phyloP scores from a whole-genome alignment of 2,888 invertebrate species.

The Dasypogon diadema region DNA sequence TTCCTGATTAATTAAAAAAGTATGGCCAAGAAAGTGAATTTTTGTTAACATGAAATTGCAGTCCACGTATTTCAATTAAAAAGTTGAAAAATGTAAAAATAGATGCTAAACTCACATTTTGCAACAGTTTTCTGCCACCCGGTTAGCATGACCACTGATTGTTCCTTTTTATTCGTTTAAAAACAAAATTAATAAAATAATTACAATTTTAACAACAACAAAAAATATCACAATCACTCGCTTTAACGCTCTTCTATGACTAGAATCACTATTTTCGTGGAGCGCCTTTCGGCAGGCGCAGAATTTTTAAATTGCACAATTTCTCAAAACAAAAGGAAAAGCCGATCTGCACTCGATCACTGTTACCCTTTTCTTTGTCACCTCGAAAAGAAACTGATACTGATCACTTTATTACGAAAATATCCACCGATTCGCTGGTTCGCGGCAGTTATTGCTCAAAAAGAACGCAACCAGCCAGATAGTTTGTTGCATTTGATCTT shows the following conservation, averaged over 20 bases:
- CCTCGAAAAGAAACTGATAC: background rate
- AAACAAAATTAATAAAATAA: background rate
- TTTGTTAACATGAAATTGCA: too few relatives aligned
- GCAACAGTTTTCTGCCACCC: slow-evolving; percentile 52
- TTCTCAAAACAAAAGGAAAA: slow-evolving; percentile 3
- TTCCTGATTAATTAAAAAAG: too few relatives aligned
- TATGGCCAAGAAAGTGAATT: too few relatives aligned
- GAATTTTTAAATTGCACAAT: background rate
- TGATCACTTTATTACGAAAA: background rate
- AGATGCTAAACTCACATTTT: slow-evolving; percentile 54
- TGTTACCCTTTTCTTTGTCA: background rate
- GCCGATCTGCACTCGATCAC: background rate
- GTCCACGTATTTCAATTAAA: too few relatives aligned
- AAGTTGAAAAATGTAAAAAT: background rate
- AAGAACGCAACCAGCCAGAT: background rate
- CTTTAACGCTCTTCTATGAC: slow-evolving; percentile 14
- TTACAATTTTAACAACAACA: background rate
- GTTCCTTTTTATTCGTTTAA: too few relatives aligned
- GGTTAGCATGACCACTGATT: slow-evolving; percentile 53
- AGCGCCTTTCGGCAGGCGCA: slow-evolving; percentile 22
- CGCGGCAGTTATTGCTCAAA: background rate
- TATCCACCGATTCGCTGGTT: slow-evolving; percentile 6
- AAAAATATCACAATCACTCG: slow-evolving; percentile 12
- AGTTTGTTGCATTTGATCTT: slow-evolving; percentile 4
- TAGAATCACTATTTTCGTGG: background rate